A percentile compares a stretch with the other conserved stretches of the same genome.
phyloP scores from a whole-genome alignment of 2,113 vertebrate species.

The Mustela lutreola region DNA sequence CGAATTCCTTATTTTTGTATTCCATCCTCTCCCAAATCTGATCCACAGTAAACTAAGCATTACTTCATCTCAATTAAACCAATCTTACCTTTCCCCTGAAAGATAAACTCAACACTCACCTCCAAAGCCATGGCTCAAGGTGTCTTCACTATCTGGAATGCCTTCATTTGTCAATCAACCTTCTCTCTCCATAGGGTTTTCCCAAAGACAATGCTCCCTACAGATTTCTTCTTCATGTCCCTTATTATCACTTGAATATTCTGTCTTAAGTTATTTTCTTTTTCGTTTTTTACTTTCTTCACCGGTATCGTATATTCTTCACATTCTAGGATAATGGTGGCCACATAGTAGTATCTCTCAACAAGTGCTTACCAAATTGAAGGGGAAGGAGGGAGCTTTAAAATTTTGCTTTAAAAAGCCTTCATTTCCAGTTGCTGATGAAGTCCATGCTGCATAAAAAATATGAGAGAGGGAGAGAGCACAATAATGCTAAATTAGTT shows the following conservation, averaged over 20 bases:
- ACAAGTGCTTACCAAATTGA: slow-evolving; percentile 36
- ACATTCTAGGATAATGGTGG: slow-evolving; percentile 45
- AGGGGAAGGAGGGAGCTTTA: slow-evolving; percentile 30
- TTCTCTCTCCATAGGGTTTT: slow-evolving; percentile 58
- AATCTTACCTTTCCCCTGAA: background rate
- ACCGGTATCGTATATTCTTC: slow-evolving; percentile 46
- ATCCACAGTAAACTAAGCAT: background rate
- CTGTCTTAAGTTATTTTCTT: slow-evolving; percentile 1
- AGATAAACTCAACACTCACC: slow-evolving; percentile 64
- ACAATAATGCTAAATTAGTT: slow-evolving; percentile 52
- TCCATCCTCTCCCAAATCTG: background rate
- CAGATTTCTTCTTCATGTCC: slow-evolving; percentile 62
- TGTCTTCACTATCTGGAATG: slow-evolving; percentile 44
- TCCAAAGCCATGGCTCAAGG: slow-evolving; percentile 73
- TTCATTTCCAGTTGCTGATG: slow-evolving; percentile 67
- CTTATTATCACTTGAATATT: slow-evolving; percentile 47
- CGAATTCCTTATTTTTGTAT: background rate
- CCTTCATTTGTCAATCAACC: slow-evolving; percentile 67
- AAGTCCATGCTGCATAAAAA: slow-evolving; percentile 66
- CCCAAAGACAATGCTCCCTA: background rate
- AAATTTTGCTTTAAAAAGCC: slow-evolving; percentile 56
- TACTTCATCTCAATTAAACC: slow-evolving; percentile 32
- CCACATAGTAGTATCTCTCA: slow-evolving; percentile 40
- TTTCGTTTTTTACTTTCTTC: slow-evolving; percentile 55
- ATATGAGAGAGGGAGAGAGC: background rate